Percentiles rank a stretch among this genome's conserved stretches.
These are phyloP conservation scores for Leucosticte australis DNA, from an alignment of 2,113 vertebrate species.

Conservation along the genomic window DNA sequence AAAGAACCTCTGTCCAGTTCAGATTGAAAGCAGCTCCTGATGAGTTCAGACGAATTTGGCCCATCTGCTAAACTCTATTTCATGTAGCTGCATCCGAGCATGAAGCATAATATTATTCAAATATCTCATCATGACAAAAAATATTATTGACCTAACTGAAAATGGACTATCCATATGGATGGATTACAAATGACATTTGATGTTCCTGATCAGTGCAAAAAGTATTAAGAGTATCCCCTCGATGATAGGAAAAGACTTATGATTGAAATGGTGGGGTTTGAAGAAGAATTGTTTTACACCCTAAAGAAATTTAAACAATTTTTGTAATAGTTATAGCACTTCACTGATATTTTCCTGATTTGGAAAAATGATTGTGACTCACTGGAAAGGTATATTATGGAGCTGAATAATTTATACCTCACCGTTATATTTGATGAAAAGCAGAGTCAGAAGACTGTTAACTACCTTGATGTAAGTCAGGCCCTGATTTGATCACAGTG, in stretches of 20 bases:
- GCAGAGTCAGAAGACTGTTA: conserved; percentile 47
- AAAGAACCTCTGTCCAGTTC: background rate
- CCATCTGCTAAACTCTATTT: background rate
- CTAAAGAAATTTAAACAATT: conserved; percentile 68
- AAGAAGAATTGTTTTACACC: conserved; percentile 46
- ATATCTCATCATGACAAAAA: background rate
- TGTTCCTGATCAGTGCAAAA: background rate
- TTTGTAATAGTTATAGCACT: conserved; percentile 49
- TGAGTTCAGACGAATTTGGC: background rate
- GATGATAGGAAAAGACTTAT: background rate
- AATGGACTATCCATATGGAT: background rate
- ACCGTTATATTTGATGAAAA: conserved; percentile 55
- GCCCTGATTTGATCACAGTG: background rate
- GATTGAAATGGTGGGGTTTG: background rate
- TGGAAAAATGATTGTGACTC: conserved; percentile 57
- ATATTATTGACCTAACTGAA: background rate
- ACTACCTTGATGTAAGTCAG: conserved; percentile 31
- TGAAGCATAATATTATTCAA: background rate
- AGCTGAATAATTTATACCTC: conserved; percentile 61
- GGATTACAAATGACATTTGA: background rate
- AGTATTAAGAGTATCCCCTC: background rate
- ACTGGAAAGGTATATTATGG: conserved; percentile 54
- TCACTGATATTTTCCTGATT: conserved; percentile 64
- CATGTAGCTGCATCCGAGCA: background rate
- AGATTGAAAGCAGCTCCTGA: background rate